Conservation (phyloP, 1,140 invertebrate genomes). For the Olivierus martensii region DNA sequence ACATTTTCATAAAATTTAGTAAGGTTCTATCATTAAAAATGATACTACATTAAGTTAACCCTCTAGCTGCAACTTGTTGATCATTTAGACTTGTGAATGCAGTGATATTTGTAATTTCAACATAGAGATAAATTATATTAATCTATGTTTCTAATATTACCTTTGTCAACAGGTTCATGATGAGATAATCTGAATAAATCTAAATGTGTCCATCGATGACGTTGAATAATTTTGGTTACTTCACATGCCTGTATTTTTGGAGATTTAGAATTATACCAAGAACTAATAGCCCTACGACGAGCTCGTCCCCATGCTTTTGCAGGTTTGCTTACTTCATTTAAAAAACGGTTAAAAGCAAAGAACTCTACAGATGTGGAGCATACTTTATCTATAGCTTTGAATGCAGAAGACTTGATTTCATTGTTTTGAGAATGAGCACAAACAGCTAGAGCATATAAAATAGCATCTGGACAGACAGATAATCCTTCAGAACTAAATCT, state of each 20-base stretch:
- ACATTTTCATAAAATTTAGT: too few species aligned
- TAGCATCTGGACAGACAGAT: constrained; percentile 31
- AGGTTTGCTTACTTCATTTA: constrained; percentile 35
- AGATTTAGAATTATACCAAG: constrained; percentile 44
- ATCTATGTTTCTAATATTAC: too few species aligned
- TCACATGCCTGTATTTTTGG: constrained; percentile 43
- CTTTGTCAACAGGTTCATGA: constrained; percentile 27
- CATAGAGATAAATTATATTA: too few species aligned
- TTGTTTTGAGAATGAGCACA: constrained; percentile 32
- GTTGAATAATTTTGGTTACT: constrained; percentile 43
- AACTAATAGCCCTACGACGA: constrained; percentile 39
- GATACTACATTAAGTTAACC: too few species aligned
- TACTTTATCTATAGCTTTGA: constrained; percentile 36
- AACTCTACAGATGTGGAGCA: constrained; percentile 41
- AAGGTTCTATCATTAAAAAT: too few species aligned
- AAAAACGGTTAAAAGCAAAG: constrained; percentile 44
- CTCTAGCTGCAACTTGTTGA: too few species aligned
- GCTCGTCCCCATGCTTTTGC: constrained; percentile 43
- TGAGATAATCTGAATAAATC: constrained; percentile 51
- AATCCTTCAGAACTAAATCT: constrained; percentile 13
- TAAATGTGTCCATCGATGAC: constrained; percentile 50
- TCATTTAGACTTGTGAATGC: too few species aligned
- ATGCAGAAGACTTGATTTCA: constrained; percentile 35
- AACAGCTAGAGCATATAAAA: constrained; percentile 43
- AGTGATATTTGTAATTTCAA: too few species aligned